Conservation (phyloP, 1,140 invertebrate species). For the Drosophila lowei region DNA sequence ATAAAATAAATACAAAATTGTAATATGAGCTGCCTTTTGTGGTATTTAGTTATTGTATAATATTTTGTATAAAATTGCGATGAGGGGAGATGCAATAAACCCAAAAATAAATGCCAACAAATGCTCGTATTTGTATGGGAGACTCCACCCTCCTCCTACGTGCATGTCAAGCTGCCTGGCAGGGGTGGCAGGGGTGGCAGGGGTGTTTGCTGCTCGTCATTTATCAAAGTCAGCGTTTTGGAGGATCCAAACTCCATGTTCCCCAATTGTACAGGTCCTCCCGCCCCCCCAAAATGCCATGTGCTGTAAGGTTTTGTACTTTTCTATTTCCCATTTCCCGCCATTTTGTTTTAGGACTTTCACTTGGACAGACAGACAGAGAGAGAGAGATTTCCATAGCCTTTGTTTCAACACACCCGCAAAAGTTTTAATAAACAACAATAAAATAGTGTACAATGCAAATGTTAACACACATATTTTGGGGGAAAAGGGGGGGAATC, state of each 20-base stretch:
- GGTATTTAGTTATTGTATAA: conserved; percentile 7
- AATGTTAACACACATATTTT: conserved; percentile 51
- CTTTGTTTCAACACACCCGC: conserved; percentile 19
- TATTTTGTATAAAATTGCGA: background rate
- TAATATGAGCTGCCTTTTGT: conserved; percentile 15
- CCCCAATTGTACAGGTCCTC: no score
- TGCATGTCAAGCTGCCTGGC: no score
- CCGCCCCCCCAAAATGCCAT: no score
- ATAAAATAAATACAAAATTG: no score
- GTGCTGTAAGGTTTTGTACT: background rate
- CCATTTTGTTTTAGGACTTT: conserved; percentile 48
- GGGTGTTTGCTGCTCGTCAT: no score
- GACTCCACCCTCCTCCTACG: no score
- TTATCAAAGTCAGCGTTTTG: no score
- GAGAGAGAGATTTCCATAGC: conserved; percentile 42
- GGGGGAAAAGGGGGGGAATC: background rate
- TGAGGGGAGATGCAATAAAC: no score
- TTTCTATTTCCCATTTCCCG: conserved; percentile 5
- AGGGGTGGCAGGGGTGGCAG: no score
- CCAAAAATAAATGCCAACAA: no score
- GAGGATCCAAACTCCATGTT: no score
- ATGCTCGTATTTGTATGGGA: no score
- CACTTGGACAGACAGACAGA: conserved; percentile 8
- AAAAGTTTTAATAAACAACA: conserved; percentile 63
- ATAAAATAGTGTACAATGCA: conserved; percentile 64